phyloP scores from a whole-genome alignment of 2,888 invertebrate genomes.

The Sarcophaga rosellei region DNA sequence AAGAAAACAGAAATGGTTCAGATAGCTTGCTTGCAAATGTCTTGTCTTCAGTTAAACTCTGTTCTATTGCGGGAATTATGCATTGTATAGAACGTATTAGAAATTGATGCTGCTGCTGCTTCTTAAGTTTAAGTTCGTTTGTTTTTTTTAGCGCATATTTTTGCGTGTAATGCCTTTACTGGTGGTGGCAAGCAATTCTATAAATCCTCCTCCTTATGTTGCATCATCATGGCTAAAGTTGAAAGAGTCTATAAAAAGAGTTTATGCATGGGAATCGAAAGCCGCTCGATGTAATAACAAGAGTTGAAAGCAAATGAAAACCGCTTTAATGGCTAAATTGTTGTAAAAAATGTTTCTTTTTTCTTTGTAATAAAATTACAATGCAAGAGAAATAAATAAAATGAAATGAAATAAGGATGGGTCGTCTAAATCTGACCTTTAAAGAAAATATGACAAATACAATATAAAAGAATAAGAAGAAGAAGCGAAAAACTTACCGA shows the following conservation, averaged over 20 bases:
- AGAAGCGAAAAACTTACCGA: neutral
- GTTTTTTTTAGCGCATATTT: neutral
- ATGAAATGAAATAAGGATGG: neutral
- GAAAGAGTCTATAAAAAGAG: neutral
- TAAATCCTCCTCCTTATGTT: slow-evolving; percentile 54
- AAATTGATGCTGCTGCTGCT: slow-evolving; percentile 39
- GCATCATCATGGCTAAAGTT: slow-evolving; percentile 4
- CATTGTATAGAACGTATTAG: slow-evolving; percentile 11
- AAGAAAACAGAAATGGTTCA: too few relatives aligned
- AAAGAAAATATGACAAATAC: neutral
- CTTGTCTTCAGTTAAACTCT: too few relatives aligned
- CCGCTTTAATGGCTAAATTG: neutral
- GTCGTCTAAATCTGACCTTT: neutral
- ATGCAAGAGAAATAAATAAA: neutral
- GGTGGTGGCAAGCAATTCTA: slow-evolving; percentile 47
- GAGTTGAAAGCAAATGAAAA: neutral
- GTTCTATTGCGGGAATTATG: too few relatives aligned
- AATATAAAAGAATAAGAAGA: too few relatives aligned
- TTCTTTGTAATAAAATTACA: neutral
- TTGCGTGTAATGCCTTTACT: slow-evolving; percentile 29
- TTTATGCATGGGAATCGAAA: too few relatives aligned
- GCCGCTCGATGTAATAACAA: too few relatives aligned
- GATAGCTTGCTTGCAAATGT: too few relatives aligned
- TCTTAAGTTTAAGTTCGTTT: neutral
- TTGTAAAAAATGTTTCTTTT: neutral